Evolutionary conservation across 2,113 vertebrate species (phyloP), one percentile per base, ranked within the genome.

Genomic region (Thalassarche chlororhynchos): DNA sequence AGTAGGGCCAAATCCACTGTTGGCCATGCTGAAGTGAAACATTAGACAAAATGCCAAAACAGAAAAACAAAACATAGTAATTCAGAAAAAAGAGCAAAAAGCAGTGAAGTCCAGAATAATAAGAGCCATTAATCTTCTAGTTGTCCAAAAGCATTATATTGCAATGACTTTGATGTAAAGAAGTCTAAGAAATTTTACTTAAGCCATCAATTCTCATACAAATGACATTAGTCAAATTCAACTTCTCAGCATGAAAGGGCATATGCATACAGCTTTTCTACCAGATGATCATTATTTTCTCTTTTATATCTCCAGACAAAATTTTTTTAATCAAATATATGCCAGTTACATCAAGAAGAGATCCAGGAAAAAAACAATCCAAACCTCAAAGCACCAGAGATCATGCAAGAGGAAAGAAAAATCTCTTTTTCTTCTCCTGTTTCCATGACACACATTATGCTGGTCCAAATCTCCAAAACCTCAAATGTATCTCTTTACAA

Each of bases 381-480:
- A 96, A 96, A 80, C 86, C 88, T 92, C 95, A 96, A 94, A 91
- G 36, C 54, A 84, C 47, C 32, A 80, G 52, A 89, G 31, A 88
- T 86, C 62, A 90, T 14, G 54, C 24, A 88, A 57, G 31, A 79
- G 24, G 26, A 84, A 95, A 96, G 54, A 91, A 83, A 95, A 92
- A 69, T 32, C 20, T 77, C 46, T 86, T 91, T 83, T 72, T 28
- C 34, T 77, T 65, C 71, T 86, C 34, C 38, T 57, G 7, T 86
- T 95, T 89, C 82, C 51, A 70, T 6, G 20, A 84, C 49, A 84
- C 15, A 68, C 5, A 34, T 52, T 52, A 77, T 49, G 12, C 31
- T 58, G 36, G 32, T 77, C 68, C 93, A 80, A 88, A 40, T 28
- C 83, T 84, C 40, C 62, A 89, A 95, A 96, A 83, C 68, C 89